A percentile compares a stretch with the other conserved stretches of the same genome.
These are phyloP conservation scores for Xiphophorus hellerii DNA, from an alignment of 2,113 vertebrate species.

Conservation along the genomic window DNA sequence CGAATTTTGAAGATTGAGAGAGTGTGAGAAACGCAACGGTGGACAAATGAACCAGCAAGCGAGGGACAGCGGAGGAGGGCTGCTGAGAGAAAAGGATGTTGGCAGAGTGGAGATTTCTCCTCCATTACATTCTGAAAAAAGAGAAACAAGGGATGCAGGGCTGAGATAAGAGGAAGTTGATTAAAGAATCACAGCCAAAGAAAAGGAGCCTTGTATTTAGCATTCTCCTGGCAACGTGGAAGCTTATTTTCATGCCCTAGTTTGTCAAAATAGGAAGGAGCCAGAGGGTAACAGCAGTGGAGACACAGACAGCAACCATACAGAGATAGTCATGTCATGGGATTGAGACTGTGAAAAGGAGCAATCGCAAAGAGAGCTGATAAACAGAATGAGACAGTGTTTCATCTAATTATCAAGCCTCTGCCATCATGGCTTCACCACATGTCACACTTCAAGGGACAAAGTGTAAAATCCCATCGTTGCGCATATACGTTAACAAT, in stretches of 20 bases:
- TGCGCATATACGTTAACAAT: conserved; percentile 51
- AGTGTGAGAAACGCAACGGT: not conserved
- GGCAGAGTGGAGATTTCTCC: conserved; percentile 61
- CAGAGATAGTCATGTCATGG: conserved; percentile 50
- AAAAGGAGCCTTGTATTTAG: conserved; percentile 71
- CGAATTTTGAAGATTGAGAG: conserved; percentile 29
- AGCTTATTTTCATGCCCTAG: conserved; percentile 76
- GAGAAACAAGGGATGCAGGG: conserved; percentile 72
- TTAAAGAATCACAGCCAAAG: conserved; percentile 70
- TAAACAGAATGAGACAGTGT: conserved; percentile 28
- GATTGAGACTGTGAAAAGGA: conserved; percentile 44
- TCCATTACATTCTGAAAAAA: conserved; percentile 58
- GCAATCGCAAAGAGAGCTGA: conserved; percentile 49
- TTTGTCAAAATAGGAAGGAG: conserved; percentile 72
- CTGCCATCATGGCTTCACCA: conserved; percentile 32
- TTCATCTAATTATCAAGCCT: conserved; percentile 62
- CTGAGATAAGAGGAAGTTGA: conserved; percentile 75
- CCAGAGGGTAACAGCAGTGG: conserved; percentile 66
- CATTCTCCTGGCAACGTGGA: conserved; percentile 68
- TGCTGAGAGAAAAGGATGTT: conserved; percentile 41
- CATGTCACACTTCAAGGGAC: conserved; percentile 54
- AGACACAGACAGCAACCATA: conserved; percentile 51
- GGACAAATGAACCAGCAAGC: conserved; percentile 30
- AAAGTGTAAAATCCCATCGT: conserved; percentile 53
- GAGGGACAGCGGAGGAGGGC: conserved; percentile 45